Evolutionary conservation across 2,797 vertebrate species (phyloP).

Genomic region (Labroides dimidiatus): DNA sequence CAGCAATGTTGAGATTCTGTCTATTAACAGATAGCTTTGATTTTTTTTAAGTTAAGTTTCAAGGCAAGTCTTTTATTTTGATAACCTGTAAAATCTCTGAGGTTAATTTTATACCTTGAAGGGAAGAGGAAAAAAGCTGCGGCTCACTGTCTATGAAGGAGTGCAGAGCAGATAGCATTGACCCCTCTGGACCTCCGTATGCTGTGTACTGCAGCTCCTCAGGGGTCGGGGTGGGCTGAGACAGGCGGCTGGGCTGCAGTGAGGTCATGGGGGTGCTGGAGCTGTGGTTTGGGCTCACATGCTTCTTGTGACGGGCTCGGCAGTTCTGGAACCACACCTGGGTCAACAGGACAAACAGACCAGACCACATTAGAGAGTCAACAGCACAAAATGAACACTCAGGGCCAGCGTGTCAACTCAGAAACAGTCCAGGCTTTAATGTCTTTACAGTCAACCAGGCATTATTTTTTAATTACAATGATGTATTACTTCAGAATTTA

Average conservation of each 20-base stretch:
- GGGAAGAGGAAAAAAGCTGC: conserved; percentile 12
- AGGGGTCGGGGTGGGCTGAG: conserved; percentile 86
- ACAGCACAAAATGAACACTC: no score
- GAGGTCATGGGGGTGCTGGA: conserved; percentile 84
- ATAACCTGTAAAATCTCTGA: no score
- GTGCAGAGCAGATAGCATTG: conserved; percentile 92
- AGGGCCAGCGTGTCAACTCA: no score
- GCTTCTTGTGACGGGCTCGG: conserved; percentile 97
- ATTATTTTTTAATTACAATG: no score
- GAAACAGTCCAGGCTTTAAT: no score
- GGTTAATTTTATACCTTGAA: background rate
- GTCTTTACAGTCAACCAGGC: no score
- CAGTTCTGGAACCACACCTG: conserved; percentile 99
- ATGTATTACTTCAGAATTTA: no score
- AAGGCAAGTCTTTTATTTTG: background rate
- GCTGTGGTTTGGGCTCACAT: conserved; percentile 92
- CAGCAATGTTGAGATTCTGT: background rate
- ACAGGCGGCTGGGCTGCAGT: conserved; percentile 86
- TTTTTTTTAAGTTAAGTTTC: no score
- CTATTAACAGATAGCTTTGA: no score
- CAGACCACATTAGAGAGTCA: background rate
- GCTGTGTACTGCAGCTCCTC: conserved; percentile 93
- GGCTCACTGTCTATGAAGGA: conserved; percentile 94
- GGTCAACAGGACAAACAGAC: conserved; percentile 22
- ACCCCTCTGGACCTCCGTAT: conserved; percentile 90